phyloP scores from a whole-genome alignment of 1,140 invertebrate genomes.

The Procambarus virginalis region DNA sequence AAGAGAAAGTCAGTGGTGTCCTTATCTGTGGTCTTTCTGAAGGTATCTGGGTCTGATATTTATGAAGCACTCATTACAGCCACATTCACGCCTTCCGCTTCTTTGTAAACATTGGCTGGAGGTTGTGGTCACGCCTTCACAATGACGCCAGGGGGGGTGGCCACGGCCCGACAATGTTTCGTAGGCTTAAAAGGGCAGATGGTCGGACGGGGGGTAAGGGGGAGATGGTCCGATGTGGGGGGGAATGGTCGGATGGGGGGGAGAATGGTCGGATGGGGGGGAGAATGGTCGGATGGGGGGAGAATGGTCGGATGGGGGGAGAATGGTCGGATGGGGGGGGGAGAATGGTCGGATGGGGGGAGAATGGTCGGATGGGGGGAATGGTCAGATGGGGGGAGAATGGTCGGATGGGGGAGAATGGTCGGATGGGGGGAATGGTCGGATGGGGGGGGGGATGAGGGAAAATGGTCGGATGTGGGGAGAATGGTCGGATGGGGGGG shows the following conservation, averaged over 20 bases:
- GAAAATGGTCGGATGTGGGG: too few species aligned
- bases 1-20: neutral
- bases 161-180: too few species aligned
- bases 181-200: too few species aligned
- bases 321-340: neutral
- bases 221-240: too few species aligned
- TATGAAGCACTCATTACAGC: neutral
- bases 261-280: neutral
- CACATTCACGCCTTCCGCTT: conserved; percentile 8
- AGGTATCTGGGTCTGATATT: neutral
- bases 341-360: neutral
- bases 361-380: neutral
- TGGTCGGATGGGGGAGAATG: too few species aligned
- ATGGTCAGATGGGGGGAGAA: too few species aligned
- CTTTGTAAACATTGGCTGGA: neutral
- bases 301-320: neutral
- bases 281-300: neutral
- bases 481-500: too few species aligned
- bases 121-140: neutral
- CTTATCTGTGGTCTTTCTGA: neutral
- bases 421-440: too few species aligned
- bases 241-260: neutral
- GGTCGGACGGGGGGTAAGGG: neutral
- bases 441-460: too few species aligned
- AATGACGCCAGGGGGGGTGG: neutral